These are phyloP conservation scores for Clostera curtula DNA, from an alignment of 2,888 invertebrate species.

Conservation along the genomic window DNA sequence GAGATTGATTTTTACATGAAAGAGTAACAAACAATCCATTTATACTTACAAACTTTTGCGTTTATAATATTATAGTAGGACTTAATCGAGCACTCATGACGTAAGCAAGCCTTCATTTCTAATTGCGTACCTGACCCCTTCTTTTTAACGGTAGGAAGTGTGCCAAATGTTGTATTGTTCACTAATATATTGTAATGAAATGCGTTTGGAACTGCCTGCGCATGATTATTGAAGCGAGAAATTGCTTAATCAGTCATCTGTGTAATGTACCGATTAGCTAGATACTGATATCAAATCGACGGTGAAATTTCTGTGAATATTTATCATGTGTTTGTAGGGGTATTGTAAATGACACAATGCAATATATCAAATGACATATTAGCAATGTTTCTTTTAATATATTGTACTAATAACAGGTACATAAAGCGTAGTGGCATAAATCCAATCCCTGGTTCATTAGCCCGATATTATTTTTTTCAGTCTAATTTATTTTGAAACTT, in stretches of 20 bases:
- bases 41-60: too few relatives aligned
- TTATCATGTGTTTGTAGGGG: conserved; percentile 20
- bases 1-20: too few relatives aligned
- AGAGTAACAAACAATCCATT: too few relatives aligned
- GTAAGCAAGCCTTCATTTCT: too few relatives aligned
- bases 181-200: conserved; percentile 64
- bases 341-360: conserved; percentile 5
- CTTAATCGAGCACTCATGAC: too few relatives aligned
- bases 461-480: too few relatives aligned
- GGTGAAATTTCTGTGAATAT: conserved; percentile 40
- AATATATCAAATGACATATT: background rate
- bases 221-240: conserved; percentile 53
- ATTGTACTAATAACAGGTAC: too few relatives aligned
- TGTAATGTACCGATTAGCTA: conserved; percentile 61
- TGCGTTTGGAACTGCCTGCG: conserved; percentile 44
- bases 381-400: too few relatives aligned
- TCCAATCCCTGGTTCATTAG: too few relatives aligned
- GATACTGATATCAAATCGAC: conserved; percentile 57
- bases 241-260: conserved; percentile 70
- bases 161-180: conserved; percentile 63
- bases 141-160: conserved; percentile 40
- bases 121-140: conserved; percentile 43
- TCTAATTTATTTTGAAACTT: too few relatives aligned
- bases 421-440: too few relatives aligned
- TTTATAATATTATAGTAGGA: too few relatives aligned